Conservation (phyloP, 2,888 invertebrate genomes). For the Ptychoptera albimana region DNA sequence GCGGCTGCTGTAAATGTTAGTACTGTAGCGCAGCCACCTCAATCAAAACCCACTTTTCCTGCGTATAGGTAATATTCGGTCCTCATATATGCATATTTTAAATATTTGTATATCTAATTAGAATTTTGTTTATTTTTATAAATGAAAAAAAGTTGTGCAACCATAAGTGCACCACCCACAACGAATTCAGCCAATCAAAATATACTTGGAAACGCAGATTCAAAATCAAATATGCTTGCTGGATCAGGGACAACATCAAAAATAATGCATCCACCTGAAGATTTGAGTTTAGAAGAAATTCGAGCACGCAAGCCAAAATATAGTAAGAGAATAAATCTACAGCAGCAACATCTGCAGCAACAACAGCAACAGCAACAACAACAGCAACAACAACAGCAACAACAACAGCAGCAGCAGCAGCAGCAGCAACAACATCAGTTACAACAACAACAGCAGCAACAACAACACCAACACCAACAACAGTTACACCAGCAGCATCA, state of each 20-base stretch:
- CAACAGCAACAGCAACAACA: conserved; percentile 8
- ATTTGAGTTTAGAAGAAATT: conserved; percentile 77
- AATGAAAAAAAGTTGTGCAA: conserved; percentile 42
- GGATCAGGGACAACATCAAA: conserved; percentile 73
- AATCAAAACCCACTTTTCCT: conserved; percentile 62
- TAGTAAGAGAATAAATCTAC: conserved; percentile 28
- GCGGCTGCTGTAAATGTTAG: conserved; percentile 44
- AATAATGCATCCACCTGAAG: conserved; percentile 88
- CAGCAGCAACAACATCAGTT: conserved; percentile 9
- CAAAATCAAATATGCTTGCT: conserved; percentile 42
- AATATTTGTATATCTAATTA: not conserved
- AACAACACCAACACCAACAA: conserved; percentile 8
- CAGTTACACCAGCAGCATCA: conserved; percentile 10
- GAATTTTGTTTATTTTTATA: conserved; percentile 1
- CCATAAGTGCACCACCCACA: conserved; percentile 60
- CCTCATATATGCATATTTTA: conserved; percentile 14
- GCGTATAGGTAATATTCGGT: conserved; percentile 71
- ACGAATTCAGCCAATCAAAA: conserved; percentile 17
- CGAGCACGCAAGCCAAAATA: conserved; percentile 56
- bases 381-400: conserved; percentile 15
- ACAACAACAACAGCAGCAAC: conserved; percentile 16
- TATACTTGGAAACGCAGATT: conserved; percentile 12
- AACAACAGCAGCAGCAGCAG: conserved; percentile 3
- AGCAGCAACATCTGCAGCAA: conserved; percentile 11
- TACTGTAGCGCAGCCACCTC: conserved; percentile 33